phyloP scores from a whole-genome alignment of 2,888 invertebrate genomes.

The Liodrosophila aerea region DNA sequence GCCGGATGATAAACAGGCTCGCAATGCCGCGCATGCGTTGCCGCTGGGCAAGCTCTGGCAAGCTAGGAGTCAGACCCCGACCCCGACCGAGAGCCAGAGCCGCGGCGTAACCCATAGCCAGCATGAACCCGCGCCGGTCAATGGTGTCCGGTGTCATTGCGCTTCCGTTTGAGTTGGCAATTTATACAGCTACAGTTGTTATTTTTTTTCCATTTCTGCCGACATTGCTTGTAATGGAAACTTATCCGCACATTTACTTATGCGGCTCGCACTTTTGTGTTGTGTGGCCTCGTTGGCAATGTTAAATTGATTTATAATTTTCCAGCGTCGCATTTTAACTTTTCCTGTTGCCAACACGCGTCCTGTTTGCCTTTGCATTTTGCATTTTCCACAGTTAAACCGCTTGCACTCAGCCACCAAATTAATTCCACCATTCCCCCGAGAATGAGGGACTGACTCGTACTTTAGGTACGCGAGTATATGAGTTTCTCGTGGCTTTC shows the following conservation, averaged over 20 bases:
- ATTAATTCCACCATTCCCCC: conserved; percentile 37
- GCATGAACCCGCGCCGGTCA: conserved; percentile 47
- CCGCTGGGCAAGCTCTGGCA: neutral
- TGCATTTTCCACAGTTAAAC: conserved; percentile 4
- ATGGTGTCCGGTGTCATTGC: conserved; percentile 77
- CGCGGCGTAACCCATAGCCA: conserved; percentile 10
- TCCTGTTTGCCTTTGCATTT: conserved; percentile 50
- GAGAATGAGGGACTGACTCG: conserved; percentile 14
- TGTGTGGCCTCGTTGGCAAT: conserved; percentile 38
- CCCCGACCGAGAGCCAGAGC: conserved; percentile 1
- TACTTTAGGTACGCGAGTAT: conserved; percentile 16
- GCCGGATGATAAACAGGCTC: conserved; percentile 56
- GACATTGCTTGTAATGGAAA: conserved; percentile 46
- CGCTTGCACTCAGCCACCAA: neutral
- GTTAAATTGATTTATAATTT: conserved; percentile 77
- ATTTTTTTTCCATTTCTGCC: neutral
- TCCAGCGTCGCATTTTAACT: conserved; percentile 68
- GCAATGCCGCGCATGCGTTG: conserved; percentile 66
- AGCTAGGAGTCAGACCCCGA: neutral
- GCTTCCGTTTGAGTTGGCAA: conserved; percentile 75
- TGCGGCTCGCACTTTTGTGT: conserved; percentile 57
- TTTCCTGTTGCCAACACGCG: conserved; percentile 57
- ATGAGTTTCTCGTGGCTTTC: conserved; percentile 25
- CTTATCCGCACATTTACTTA: conserved; percentile 72
- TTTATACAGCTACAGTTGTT: conserved; percentile 55